Percentiles rank a stretch among this genome's conserved stretches.
phyloP scores from a whole-genome alignment of 2,888 invertebrate species.

The Dilophus febrilis region DNA sequence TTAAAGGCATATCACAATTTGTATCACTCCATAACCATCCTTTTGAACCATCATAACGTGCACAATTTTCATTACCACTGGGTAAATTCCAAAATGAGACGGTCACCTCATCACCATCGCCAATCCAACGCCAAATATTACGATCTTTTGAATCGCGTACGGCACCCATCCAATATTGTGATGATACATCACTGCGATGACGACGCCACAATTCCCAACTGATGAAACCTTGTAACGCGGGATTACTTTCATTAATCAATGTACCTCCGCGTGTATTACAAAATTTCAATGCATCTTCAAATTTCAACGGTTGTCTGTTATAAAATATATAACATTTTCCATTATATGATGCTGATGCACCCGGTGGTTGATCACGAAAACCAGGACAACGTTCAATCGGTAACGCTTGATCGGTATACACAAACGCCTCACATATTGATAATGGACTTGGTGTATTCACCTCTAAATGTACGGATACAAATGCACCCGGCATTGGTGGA shows the following conservation, averaged over 20 bases:
- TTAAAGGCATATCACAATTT: constrained; percentile 64
- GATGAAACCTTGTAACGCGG: constrained; percentile 82
- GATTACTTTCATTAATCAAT: constrained; percentile 80
- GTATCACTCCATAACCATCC: constrained; percentile 93
- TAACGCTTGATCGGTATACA: constrained; percentile 80
- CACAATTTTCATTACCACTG: constrained; percentile 67
- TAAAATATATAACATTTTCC: constrained; percentile 92
- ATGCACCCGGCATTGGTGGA: constrained; percentile 79
- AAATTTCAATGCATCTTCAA: constrained; percentile 62
- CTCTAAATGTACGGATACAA: constrained; percentile 82
- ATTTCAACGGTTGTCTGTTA: constrained; percentile 64
- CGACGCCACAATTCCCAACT: constrained; percentile 89
- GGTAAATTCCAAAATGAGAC: constrained; percentile 87
- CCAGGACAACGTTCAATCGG: constrained; percentile 86
- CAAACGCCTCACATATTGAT: constrained; percentile 85
- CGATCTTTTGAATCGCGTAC: constrained; percentile 63
- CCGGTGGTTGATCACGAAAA: constrained; percentile 82
- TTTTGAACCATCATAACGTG: constrained; percentile 79
- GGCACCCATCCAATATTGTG: constrained; percentile 91
- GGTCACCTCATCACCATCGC: constrained; percentile 69
- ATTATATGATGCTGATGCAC: constrained; percentile 83
- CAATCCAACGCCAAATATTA: constrained; percentile 78
- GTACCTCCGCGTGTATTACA: constrained; percentile 70
- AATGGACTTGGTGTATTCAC: constrained; percentile 54
- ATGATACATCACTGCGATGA: constrained; percentile 78